A percentile compares a stretch with the other conserved stretches of the same genome.
Conservation (phyloP, 1,140 invertebrate genomes). For the Anoplophora glabripennis region DNA sequence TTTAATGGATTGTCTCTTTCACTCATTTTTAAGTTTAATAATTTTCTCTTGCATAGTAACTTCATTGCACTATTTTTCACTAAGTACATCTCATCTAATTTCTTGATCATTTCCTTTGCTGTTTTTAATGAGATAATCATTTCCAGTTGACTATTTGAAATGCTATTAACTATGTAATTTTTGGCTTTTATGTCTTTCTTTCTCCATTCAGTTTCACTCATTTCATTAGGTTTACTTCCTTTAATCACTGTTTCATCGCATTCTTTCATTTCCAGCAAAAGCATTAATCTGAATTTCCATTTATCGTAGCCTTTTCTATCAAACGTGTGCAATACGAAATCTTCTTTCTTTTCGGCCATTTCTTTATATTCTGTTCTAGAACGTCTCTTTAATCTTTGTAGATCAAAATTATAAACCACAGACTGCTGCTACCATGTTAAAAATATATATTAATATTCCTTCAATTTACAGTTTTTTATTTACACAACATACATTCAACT, state of each 20-base stretch:
- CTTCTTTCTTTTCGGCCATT: neutral
- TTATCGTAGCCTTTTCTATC: neutral
- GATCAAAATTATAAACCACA: too few relatives aligned
- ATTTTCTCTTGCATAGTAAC: neutral
- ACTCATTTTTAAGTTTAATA: conserved; percentile 9
- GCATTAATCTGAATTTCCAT: too few relatives aligned
- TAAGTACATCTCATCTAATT: neutral
- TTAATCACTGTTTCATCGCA: too few relatives aligned
- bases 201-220: neutral
- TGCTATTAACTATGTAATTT: neutral
- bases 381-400: too few relatives aligned
- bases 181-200: neutral
- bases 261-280: too few relatives aligned
- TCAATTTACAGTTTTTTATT: too few relatives aligned
- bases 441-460: too few relatives aligned
- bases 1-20: conserved; percentile 11
- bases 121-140: neutral
- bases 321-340: neutral
- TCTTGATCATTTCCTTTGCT: conserved; percentile 2
- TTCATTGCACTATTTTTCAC: neutral
- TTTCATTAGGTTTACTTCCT: neutral
- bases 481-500: too few relatives aligned
- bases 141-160: conserved; percentile 3
- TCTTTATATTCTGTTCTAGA: too few relatives aligned
- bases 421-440: too few relatives aligned